These are phyloP conservation scores for Melipona bicolor DNA, from an alignment of 2,888 invertebrate genomes.

Conservation along the genomic window DNA sequence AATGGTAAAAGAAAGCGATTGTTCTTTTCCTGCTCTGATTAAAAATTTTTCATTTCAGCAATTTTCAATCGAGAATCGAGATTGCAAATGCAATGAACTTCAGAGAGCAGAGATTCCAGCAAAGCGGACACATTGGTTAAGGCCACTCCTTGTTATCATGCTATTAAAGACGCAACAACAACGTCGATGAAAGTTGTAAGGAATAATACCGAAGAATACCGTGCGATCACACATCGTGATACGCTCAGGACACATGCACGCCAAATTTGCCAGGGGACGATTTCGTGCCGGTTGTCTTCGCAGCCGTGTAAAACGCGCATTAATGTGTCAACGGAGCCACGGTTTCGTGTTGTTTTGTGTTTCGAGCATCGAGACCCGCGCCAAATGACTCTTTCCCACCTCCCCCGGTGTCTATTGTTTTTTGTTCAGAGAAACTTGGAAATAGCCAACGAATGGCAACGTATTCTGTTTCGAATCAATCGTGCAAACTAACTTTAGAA, in stretches of 20 bases:
- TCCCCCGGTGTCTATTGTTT: conserved; percentile 40
- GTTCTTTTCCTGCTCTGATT: neutral
- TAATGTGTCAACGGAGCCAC: conserved; percentile 5
- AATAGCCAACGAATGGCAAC: conserved; percentile 34
- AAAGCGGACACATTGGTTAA: neutral
- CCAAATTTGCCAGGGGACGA: neutral
- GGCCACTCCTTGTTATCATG: neutral
- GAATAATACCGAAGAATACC: neutral
- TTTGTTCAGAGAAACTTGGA: conserved; percentile 39
- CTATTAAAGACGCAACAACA: neutral
- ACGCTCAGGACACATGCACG: neutral
- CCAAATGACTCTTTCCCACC: conserved; percentile 24
- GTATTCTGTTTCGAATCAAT: conserved; percentile 20
- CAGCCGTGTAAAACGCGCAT: conserved; percentile 28
- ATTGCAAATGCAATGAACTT: neutral
- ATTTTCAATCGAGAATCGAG: too few species aligned
- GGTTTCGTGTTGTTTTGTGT: conserved; percentile 23
- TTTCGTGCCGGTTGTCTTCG: conserved; percentile 8
- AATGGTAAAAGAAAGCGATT: neutral
- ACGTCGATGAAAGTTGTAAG: neutral
- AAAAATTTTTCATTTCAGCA: neutral
- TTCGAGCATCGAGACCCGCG: conserved; percentile 4
- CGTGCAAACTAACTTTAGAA: neutral
- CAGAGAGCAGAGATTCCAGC: neutral
- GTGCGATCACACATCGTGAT: neutral